Evolutionary conservation across 2,888 invertebrate species (phyloP), one percentile per base, ranked within the genome.

Genomic region (Drosophila mettleri): DNA sequence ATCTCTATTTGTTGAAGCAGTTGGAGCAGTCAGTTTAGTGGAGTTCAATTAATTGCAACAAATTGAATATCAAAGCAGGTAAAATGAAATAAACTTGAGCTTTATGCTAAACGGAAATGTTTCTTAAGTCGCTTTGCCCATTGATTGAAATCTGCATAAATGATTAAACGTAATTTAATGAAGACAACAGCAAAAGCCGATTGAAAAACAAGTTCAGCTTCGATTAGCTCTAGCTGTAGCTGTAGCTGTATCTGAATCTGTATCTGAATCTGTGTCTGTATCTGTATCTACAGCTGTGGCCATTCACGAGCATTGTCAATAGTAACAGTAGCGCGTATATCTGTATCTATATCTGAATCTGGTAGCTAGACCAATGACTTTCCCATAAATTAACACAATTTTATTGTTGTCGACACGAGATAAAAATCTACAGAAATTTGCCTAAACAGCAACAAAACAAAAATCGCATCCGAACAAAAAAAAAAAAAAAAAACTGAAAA

Each of bases 351-450:
- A 39, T 39, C 46, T 57, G 43, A 55, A 57, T 49, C 48, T 71
- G 27, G 18, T 6, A 45, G 57, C 22, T 67, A 29, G 45, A 58
- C 59, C 64, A 71, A 52, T 68, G 82, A 68, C 74, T 83, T 73
- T 81, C 74, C 77, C 78, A 88, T 87, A 88, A 89, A 87, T 89
- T 86, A 89, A 83, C 80, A 82, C 77, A 86, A 80, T 86, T 86
- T 86, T 87, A 86, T 89, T 87, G 86, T 83, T 88, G 85, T 86
- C 84, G 86, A 88, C 86, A 87, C 80, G 78, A 87, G 86, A 86
- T 85, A 66, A 66, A 76, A 70, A 86, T 88, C 88, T 63, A 78
- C 70, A 60, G 31, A 88, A 75, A 88, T 85, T 84, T 85, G 80
- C 83, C 73, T 86, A 84, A 84, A 82, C 77, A 86, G 81, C 85